These are phyloP conservation scores for Pentamera pediparva DNA, from an alignment of 53 echinoderm and acorn worm genomes.

Conservation along the genomic window DNA sequence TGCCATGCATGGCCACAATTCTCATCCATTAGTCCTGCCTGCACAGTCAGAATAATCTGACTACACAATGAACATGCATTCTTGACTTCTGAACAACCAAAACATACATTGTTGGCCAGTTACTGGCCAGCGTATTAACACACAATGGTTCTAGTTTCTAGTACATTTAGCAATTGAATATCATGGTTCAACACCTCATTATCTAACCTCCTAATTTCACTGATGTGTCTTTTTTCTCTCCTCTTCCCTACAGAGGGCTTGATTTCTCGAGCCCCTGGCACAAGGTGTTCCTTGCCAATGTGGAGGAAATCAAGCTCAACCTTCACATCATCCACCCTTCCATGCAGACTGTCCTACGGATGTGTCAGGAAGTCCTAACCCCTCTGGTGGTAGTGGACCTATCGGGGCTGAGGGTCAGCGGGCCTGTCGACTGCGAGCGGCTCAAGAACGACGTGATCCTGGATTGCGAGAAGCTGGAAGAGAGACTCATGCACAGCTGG, in stretches of 20 bases:
- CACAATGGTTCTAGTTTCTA: too few relatives aligned
- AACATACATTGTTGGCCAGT: too few relatives aligned
- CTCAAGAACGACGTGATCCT: slow-evolving; percentile 97
- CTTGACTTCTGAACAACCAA: too few relatives aligned
- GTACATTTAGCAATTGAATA: too few relatives aligned
- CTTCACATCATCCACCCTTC: slow-evolving; percentile 96
- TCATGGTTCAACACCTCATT: too few relatives aligned
- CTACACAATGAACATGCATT: too few relatives aligned
- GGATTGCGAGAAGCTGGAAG: slow-evolving; percentile 98
- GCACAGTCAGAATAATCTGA: too few relatives aligned
- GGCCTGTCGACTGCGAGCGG: slow-evolving; percentile 90
- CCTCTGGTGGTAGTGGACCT: slow-evolving; percentile 75
- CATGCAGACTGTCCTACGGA: slow-evolving; percentile 83
- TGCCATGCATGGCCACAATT: too few relatives aligned
- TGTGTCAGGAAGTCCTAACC: slow-evolving; percentile 71
- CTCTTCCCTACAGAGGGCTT: slow-evolving; percentile 62
- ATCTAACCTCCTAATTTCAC: too few relatives aligned
- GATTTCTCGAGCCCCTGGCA: slow-evolving; percentile 94
- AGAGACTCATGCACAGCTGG: slow-evolving; percentile 96
- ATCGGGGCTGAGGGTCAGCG: slow-evolving; percentile 64
- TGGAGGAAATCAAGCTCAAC: slow-evolving; percentile 48
- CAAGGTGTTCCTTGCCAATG: slow-evolving; percentile 47
- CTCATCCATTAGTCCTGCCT: too few relatives aligned
- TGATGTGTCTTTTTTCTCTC: background rate
- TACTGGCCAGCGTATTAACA: too few relatives aligned